These are phyloP conservation scores for Brachymystax lenok DNA, from an alignment of 2,797 vertebrate species.

Conservation along the genomic window DNA sequence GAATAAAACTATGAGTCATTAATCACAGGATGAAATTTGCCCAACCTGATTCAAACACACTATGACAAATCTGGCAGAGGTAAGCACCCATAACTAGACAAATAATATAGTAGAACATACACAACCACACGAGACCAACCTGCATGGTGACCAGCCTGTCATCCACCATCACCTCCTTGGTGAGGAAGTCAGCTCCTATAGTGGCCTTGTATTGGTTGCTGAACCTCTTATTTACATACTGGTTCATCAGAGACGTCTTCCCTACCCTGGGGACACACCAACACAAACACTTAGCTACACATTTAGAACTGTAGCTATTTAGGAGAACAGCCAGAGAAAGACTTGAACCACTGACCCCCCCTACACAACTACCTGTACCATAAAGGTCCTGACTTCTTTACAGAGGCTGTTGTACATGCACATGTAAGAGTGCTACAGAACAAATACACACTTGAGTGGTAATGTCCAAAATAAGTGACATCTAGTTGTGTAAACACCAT, in stretches of 20 bases:
- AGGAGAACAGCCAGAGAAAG: not conserved
- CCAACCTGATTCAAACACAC: no score
- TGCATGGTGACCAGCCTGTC: conserved; percentile 65
- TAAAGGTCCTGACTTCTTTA: not conserved
- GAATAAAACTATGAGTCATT: no score
- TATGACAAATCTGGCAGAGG: no score
- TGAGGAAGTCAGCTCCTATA: conserved; percentile 66
- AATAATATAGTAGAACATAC: no score
- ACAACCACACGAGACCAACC: conserved; percentile 35
- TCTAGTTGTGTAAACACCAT: conserved; percentile 1
- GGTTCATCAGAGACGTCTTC: conserved; percentile 67
- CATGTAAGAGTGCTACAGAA: not conserved
- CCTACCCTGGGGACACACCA: conserved; percentile 49
- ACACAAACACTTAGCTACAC: not conserved
- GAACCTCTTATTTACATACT: conserved; percentile 68
- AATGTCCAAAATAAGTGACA: not conserved
- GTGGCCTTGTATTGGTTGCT: conserved; percentile 70
- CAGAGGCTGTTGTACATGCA: not conserved
- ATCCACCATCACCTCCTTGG: conserved; percentile 66
- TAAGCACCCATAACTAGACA: no score
- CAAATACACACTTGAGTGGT: not conserved
- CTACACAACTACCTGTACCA: not conserved
- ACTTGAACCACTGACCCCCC: not conserved
- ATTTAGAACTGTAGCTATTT: not conserved
- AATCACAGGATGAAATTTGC: no score